Base-by-base conservation (phyloP, 2,888 invertebrate genomes). In the Mongoloraphidia duomilia region DNA sequence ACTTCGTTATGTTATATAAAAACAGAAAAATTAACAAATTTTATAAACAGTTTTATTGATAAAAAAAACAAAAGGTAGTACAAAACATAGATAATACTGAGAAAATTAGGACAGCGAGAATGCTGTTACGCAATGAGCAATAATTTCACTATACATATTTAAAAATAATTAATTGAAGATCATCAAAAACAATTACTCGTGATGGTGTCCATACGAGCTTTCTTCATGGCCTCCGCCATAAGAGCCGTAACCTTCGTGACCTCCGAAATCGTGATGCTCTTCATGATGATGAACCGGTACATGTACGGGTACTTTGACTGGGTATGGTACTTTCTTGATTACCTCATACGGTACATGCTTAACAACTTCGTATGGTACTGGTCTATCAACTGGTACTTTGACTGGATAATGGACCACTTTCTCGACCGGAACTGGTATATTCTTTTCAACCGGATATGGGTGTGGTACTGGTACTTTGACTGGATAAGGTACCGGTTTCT, bases 381-480 rank as follows among this genome's bases (percentile, higher is more conserved):
- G 82, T 68, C 70, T 78, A 68, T 82, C 79, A 1, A 78, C 72
- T n/a, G 67, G 72, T 36, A 73, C 68, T 59, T 74, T 72, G 9
- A 75, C 73, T 9, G 73, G 74, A 58, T 80, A 77, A 0, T 83
- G 79, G 36, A 83, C 79, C 54, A 80, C 80, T 67, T 79, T 75
- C 69, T 80, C 80, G 1, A 80, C 80, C 11, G 79, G 77, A 61
- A 77, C 76, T 1, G 79, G 80, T 38, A 82, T 72, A 37, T 78
- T 71, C 60, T 78, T 79, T 59, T 79, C 76, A 0, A 82, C 79
- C 14, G 79, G 80, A 64, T 82, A 84, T 26, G 83, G 84, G 9
- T 74, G 77, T 12, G 84, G 82, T 37, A 80, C 76, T 9, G 76
- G 83, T 33, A 84, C 82, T 62, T 85, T 84, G 8, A 87, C 84